Percentiles rank a stretch among this genome's conserved stretches.
phyloP scores from a whole-genome alignment of 1,140 invertebrate genomes.

The Parapsyche elsis region DNA sequence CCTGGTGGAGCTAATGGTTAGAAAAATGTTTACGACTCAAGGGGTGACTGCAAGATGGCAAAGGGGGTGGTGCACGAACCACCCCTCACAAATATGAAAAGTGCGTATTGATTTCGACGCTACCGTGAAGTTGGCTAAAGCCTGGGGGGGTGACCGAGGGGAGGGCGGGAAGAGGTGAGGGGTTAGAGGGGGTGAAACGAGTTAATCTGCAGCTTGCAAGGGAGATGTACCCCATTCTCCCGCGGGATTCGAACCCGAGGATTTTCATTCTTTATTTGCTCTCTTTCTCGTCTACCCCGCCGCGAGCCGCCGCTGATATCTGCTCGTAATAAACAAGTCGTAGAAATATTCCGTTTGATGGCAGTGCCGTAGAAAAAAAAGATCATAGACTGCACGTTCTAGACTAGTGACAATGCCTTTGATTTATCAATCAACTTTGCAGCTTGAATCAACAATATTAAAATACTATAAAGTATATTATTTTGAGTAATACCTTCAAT shows the following conservation, averaged over 20 bases:
- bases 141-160: too few species aligned
- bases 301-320: slow-evolving; percentile 45
- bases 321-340: slow-evolving; percentile 55
- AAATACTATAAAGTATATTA: too few species aligned
- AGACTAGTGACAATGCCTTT: too few species aligned
- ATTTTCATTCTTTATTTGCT: slow-evolving; percentile 55
- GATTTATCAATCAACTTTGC: too few species aligned
- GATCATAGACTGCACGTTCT: neutral
- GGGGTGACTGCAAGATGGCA: neutral
- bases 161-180: neutral
- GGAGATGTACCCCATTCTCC: slow-evolving; percentile 45
- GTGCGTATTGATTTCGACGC: slow-evolving; percentile 51
- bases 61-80: neutral
- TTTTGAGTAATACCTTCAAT: too few species aligned
- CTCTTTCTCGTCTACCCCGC: slow-evolving; percentile 27
- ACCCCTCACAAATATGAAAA: slow-evolving; percentile 47
- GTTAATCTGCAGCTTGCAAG: slow-evolving; percentile 53
- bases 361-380: slow-evolving; percentile 37
- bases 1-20: slow-evolving; percentile 25
- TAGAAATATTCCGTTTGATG: slow-evolving; percentile 52
- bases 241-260: slow-evolving; percentile 49
- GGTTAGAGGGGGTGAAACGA: slow-evolving; percentile 43
- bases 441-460: too few species aligned
- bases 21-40: slow-evolving; percentile 14
- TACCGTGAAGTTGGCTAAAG: slow-evolving; percentile 17